Percentiles rank a stretch among this genome's conserved stretches.
Conservation (phyloP, 1,140 invertebrate genomes). For the Rhizoglyphus robini region DNA sequence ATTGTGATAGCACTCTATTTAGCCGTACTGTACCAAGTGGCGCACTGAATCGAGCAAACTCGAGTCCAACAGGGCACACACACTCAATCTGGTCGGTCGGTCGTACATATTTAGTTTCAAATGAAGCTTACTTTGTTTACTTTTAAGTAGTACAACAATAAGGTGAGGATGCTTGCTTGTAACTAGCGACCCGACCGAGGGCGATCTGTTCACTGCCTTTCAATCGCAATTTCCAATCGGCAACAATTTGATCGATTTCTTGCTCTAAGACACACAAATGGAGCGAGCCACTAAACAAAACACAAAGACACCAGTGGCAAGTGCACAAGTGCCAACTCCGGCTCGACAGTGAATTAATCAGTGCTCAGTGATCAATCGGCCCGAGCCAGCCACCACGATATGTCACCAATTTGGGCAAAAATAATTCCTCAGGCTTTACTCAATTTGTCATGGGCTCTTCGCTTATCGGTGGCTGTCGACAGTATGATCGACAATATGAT, state of each 20-base stretch:
- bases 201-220: neutral
- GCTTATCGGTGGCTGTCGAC: neutral
- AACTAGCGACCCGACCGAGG: no score
- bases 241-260: slow-evolving; percentile 4
- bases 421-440: slow-evolving; percentile 5
- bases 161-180: no score
- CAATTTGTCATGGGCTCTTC: neutral
- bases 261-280: neutral
- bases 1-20: neutral
- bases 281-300: no score
- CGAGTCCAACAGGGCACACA: no score
- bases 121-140: slow-evolving; percentile 1
- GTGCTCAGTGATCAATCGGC: no score
- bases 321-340: no score
- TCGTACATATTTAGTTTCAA: neutral
- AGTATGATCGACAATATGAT: no score
- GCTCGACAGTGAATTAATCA: no score
- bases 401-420: slow-evolving; percentile 2
- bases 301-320: neutral
- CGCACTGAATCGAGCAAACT: no score
- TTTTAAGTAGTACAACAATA: neutral
- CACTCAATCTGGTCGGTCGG: neutral
- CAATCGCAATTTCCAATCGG: neutral
- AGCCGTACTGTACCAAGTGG: neutral
- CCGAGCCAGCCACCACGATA: neutral